Conservation (phyloP, 2,113 vertebrate species). For the Trematocara nigrifrons region DNA sequence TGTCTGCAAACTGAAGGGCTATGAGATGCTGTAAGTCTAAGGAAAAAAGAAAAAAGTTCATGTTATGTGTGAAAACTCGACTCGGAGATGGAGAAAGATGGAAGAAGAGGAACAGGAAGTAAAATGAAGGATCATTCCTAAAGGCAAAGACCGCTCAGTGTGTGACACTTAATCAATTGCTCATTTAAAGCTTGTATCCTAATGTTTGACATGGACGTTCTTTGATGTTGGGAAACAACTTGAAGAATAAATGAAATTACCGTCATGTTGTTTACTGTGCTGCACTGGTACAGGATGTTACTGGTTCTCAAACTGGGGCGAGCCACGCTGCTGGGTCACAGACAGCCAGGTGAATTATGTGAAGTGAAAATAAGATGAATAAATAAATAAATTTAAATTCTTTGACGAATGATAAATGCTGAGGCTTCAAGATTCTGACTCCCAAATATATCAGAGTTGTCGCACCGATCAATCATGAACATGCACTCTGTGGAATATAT, state of each 20-base stretch:
- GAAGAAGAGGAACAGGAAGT: background rate
- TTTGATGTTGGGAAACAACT: background rate
- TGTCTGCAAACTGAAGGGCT: background rate
- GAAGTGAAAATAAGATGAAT: background rate
- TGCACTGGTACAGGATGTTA: background rate
- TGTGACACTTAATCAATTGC: background rate
- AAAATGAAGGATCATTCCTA: fast-evolving
- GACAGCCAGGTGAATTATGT: background rate
- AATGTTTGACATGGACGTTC: background rate
- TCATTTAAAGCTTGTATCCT: background rate
- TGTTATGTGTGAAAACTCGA: background rate
- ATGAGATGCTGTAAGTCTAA: background rate
- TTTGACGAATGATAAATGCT: background rate
- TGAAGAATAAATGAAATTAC: background rate
- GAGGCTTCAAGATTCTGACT: background rate
- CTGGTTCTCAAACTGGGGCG: background rate
- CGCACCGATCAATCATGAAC: background rate
- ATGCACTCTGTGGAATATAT: background rate
- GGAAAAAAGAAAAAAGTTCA: background rate
- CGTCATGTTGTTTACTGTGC: background rate
- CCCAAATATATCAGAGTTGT: background rate
- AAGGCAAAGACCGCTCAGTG: background rate
- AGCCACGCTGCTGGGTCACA: background rate
- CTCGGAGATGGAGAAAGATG: background rate
- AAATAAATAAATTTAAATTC: background rate